Conservation (phyloP, 1,140 invertebrate species). For the Bilobella aurantiaca region DNA sequence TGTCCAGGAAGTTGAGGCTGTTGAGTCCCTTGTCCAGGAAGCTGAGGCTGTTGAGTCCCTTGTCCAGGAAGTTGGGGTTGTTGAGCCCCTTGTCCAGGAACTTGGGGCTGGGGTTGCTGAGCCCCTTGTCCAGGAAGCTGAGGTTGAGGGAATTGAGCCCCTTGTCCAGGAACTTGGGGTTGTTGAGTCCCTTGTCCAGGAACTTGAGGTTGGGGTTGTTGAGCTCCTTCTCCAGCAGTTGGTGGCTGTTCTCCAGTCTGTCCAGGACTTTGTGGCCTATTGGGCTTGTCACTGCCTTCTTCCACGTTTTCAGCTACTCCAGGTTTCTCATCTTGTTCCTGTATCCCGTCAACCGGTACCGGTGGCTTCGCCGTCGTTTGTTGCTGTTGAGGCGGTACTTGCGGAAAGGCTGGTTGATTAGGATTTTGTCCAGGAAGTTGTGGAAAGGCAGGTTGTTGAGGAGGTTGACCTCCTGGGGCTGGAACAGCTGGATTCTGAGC, state of each 20-base stretch:
- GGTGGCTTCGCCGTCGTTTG: background rate
- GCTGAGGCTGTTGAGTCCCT: background rate
- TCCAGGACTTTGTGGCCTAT: background rate
- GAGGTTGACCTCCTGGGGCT: background rate
- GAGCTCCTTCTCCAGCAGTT: background rate
- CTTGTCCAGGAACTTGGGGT: constrained; percentile 1
- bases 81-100: background rate
- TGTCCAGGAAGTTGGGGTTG: constrained; percentile 1
- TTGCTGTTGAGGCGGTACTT: background rate
- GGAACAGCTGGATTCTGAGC: background rate
- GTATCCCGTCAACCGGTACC: background rate
- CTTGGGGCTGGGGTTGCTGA: background rate
- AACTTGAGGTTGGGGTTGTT: background rate
- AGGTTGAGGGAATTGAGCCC: background rate
- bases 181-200: background rate
- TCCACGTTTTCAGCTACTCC: no score
- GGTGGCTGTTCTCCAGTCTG: background rate
- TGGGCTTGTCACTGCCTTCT: background rate
- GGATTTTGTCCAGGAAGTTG: background rate
- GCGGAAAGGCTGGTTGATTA: background rate
- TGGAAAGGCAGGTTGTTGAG: background rate
- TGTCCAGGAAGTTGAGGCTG: background rate
- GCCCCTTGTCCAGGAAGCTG: background rate
- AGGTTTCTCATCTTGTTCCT: no score
- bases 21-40: background rate